Conservation (phyloP, 2,797 vertebrate genomes). For the Martes flavigula region DNA sequence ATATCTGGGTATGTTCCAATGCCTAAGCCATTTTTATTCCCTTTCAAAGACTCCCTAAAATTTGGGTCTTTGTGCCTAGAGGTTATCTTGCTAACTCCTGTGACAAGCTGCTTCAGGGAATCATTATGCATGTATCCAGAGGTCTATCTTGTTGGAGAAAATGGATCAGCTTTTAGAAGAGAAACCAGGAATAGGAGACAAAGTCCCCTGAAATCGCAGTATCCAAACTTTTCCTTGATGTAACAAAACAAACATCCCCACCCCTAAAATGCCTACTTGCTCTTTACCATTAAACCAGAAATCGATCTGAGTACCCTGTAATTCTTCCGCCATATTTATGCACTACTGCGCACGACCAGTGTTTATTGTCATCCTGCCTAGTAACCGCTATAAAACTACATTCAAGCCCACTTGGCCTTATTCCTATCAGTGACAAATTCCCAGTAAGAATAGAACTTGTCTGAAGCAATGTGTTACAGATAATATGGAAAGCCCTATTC, state of each 20-base stretch:
- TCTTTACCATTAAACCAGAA: background rate
- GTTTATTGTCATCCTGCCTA: background rate
- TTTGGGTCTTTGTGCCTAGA: background rate
- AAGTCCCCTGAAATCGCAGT: background rate
- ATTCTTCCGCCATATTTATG: background rate
- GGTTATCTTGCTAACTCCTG: background rate
- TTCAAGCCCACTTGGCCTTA: background rate
- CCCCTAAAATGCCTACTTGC: background rate
- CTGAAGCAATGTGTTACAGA: background rate
- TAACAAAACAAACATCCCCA: background rate
- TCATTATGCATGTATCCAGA: background rate
- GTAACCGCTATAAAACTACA: background rate
- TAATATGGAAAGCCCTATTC: background rate
- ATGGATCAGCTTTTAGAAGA: background rate
- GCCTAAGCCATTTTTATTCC: background rate
- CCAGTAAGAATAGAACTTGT: background rate
- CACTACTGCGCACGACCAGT: accelerated
- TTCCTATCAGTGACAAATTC: too few species aligned
- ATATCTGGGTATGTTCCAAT: background rate
- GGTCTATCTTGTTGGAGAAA: background rate
- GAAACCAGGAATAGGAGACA: background rate
- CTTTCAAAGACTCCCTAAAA: background rate
- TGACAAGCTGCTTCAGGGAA: background rate
- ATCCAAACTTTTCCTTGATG: background rate
- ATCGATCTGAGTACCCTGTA: too few species aligned